Base-by-base conservation (phyloP, 2,797 vertebrate genomes). In the Meda fulgida region DNA sequence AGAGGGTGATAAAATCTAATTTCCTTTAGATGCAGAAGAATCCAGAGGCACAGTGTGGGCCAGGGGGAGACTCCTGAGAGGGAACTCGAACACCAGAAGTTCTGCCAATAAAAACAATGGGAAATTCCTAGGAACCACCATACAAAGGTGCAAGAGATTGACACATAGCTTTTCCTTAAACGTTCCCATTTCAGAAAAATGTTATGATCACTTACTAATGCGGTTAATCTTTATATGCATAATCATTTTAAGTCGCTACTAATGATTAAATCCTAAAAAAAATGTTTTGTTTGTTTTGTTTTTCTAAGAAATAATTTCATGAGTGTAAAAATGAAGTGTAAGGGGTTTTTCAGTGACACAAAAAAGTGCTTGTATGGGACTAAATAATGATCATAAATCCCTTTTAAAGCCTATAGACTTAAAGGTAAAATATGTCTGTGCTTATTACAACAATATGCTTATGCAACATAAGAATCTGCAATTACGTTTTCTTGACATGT, bases 1-100 rank as follows among this genome's bases (percentile, higher is more conserved):
- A 85, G 70, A 82, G 55, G 80, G 82, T 90, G 86, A 84, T 94
- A 89, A 93, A 92, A 94, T 83, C 88, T 89, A 23, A 92, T 92
- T 92, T 94, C 92, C 92, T 93, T 88, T 19, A 89, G 90, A 89
- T 91, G 80, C 53, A 85, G 71, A 89, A 81, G 89, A 93, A 92
- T 90, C 89, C 85, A 87, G 80, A 85, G 86, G 87, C 84, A 88
- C 85, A 65, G 82, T 58, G 58, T 21, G 66, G 71, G 88, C 85
- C 83, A 87, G 87, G 29, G 46, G 58, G 90, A 89, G 88, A 86
- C 84, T 86, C 86, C 82, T 80, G 87, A 87, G 13, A 66, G 88
- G 88, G 78, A 69, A 84, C 66, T 70, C 69, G 51, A 71, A 82
- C 86, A 85, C 82, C 31, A 84, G n/a, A 23, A 26, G n/a, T 58